Conservation (phyloP, 2,113 vertebrate species). For the Brachyistius frenatus region DNA sequence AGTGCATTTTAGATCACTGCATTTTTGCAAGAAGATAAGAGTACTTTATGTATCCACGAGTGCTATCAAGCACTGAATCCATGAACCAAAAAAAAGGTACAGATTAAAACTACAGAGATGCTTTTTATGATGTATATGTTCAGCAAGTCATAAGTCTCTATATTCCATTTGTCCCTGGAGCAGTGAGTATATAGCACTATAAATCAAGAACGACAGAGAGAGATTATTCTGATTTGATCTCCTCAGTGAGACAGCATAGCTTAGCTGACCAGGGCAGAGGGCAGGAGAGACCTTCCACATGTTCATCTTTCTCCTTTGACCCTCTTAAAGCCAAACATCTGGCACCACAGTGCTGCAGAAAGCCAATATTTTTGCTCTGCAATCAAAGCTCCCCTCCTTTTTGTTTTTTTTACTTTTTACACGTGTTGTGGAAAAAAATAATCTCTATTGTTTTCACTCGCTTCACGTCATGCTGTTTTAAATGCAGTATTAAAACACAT, state of each 20-base stretch:
- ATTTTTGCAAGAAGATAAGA: not conserved
- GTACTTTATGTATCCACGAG: not conserved
- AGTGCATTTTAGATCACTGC: not conserved
- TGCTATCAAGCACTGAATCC: not conserved
- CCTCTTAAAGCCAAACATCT: constrained; percentile 67
- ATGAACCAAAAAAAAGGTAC: not conserved
- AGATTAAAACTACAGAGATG: not conserved
- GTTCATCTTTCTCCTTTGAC: constrained; percentile 45
- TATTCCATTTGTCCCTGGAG: constrained; percentile 7
- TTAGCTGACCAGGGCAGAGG: constrained; percentile 34
- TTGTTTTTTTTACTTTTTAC: not conserved
- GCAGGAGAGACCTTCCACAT: constrained; percentile 24
- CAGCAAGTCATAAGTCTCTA: constrained; percentile 13
- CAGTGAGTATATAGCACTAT: not conserved
- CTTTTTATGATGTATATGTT: not conserved
- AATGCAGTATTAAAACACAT: constrained; percentile 4
- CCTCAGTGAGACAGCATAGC: constrained; percentile 48
- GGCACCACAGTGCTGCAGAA: constrained; percentile 44
- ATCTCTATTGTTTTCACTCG: not conserved
- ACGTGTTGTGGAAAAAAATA: not conserved
- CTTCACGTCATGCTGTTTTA: not conserved
- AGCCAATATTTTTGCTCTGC: constrained; percentile 29
- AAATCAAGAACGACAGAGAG: constrained; percentile 33
- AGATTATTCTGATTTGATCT: constrained; percentile 64
- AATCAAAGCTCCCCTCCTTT: not conserved